Conservation (phyloP, 2,113 vertebrate species). For the Orcinus orca region DNA sequence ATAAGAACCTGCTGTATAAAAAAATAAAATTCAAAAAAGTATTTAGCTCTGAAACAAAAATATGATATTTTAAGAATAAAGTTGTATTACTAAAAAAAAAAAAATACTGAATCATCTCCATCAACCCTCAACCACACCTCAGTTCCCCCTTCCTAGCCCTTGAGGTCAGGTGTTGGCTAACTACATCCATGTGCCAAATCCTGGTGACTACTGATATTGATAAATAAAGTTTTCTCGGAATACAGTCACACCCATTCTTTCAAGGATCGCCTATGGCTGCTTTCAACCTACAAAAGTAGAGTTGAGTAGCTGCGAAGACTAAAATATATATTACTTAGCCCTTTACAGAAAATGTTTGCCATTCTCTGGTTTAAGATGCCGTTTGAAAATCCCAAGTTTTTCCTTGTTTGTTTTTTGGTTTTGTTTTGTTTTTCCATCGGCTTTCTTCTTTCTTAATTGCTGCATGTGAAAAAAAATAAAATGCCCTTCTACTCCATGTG, state of each 20-base stretch:
- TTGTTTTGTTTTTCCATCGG: background rate
- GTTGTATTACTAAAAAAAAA: no score
- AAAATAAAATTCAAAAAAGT: no score
- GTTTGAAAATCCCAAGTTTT: background rate
- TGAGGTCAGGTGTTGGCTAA: background rate
- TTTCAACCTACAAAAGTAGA: background rate
- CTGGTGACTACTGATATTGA: background rate
- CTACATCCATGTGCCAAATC: background rate
- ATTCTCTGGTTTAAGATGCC: background rate
- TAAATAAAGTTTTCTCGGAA: background rate
- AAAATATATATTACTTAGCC: background rate
- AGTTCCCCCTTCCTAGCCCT: background rate
- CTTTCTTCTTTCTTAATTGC: background rate
- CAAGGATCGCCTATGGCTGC: background rate
- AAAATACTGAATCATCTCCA: background rate
- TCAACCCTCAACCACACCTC: background rate
- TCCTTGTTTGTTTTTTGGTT: background rate
- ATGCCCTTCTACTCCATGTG: background rate
- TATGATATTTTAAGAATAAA: no score
- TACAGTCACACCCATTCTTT: background rate
- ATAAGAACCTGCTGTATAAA: no score
- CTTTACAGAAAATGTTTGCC: background rate
- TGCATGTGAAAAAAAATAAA: background rate
- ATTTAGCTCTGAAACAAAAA: no score
- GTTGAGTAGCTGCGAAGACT: background rate